These are phyloP conservation scores for Hippocampus comes DNA, from an alignment of 2,113 vertebrate genomes.

Conservation along the genomic window DNA sequence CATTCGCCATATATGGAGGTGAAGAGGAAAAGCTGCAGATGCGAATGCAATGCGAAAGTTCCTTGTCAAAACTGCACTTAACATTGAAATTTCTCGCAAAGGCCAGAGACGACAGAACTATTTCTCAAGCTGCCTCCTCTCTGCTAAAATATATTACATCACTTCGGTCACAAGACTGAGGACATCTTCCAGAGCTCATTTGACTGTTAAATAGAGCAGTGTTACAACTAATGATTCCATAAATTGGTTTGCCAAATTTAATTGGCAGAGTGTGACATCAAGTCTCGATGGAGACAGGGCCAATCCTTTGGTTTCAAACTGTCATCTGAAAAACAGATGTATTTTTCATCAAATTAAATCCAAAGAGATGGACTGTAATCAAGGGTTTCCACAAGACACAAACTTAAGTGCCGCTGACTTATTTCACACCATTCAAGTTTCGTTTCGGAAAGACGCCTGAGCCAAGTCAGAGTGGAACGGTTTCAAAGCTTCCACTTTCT, in stretches of 20 bases:
- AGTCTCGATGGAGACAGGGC: constrained; percentile 41
- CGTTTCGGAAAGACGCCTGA: neutral
- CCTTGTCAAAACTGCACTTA: neutral
- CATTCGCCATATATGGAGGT: neutral
- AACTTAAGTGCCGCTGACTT: constrained; percentile 5
- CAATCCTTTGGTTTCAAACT: constrained; percentile 22
- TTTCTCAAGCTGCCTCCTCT: constrained; percentile 8
- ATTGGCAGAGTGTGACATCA: constrained; percentile 56
- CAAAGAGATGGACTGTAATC: constrained; percentile 14
- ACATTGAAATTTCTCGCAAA: neutral
- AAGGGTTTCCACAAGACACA: constrained; percentile 8
- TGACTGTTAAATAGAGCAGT: constrained; percentile 69
- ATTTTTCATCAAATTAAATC: constrained; percentile 27
- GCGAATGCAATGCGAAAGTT: neutral
- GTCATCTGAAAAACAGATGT: constrained; percentile 32
- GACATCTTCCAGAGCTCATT: constrained; percentile 61
- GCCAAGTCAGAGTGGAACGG: constrained; percentile 12
- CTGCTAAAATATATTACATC: constrained; percentile 47
- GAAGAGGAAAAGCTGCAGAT: constrained; percentile 5
- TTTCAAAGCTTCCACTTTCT: neutral
- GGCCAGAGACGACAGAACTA: constrained; percentile 7
- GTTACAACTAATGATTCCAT: constrained; percentile 66
- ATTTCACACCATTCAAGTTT: neutral
- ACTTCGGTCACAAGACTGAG: constrained; percentile 54
- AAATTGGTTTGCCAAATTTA: constrained; percentile 67